Evolutionary conservation across 2,797 vertebrate species (phyloP).

Genomic region (Sarcophilus harrisii): DNA sequence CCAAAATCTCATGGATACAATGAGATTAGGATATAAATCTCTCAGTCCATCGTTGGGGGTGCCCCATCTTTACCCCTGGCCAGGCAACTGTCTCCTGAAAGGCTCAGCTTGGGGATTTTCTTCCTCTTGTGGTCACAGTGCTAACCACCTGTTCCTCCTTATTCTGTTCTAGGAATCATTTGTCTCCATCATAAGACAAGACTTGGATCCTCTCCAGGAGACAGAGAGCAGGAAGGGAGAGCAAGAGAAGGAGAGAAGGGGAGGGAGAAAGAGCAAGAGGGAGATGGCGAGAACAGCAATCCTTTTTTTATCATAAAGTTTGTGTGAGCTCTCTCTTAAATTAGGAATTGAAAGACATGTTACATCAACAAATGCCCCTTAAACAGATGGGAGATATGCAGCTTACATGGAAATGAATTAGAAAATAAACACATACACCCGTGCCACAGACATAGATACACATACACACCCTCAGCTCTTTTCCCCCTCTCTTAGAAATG

Average conservation of each 20-base stretch:
- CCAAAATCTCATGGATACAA: not conserved
- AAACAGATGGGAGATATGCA: conserved; percentile 52
- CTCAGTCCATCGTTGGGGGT: not conserved
- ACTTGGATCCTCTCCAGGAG: not conserved
- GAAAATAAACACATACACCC: not conserved
- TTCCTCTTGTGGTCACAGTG: not conserved
- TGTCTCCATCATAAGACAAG: no score
- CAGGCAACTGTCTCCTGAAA: not conserved
- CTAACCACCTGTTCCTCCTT: not conserved
- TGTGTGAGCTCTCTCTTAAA: conserved; percentile 58
- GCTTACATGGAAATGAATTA: conserved; percentile 41
- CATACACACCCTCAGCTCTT: conserved; percentile 38
- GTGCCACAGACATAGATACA: not conserved
- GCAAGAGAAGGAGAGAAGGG: not conserved
- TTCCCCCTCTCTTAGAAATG: conserved; percentile 56
- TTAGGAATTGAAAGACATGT: conserved; percentile 53
- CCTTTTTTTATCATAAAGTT: conserved; percentile 6
- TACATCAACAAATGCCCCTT: conserved; percentile 52
- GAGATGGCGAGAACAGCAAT: conserved; percentile 47
- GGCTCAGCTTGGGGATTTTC: not conserved
- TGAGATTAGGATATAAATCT: no score
- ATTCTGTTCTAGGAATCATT: no score
- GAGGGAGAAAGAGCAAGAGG: conserved; percentile 10
- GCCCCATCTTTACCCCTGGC: not conserved
- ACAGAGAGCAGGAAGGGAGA: not conserved